Percentiles rank a stretch among this genome's conserved stretches.
These are phyloP conservation scores for Pithys albifrons DNA, from an alignment of 2,113 vertebrate genomes.

Conservation along the genomic window DNA sequence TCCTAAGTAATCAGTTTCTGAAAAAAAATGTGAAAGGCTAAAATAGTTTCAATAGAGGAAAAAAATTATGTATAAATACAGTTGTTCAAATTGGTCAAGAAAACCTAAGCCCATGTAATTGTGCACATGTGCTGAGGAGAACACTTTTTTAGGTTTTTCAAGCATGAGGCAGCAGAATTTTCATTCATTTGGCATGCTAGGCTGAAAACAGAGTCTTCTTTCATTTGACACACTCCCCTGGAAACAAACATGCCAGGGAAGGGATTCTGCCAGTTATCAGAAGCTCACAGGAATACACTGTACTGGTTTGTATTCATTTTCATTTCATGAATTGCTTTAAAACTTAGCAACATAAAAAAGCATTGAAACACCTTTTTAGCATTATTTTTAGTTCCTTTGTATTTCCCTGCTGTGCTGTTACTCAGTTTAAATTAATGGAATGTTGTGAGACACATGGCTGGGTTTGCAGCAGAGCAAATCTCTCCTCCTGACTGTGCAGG, in stretches of 20 bases:
- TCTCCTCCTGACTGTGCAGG: neutral
- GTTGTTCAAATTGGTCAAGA: neutral
- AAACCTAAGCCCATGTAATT: neutral
- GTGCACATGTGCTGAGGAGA: neutral
- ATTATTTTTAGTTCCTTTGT: conserved; percentile 31
- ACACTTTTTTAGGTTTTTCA: conserved; percentile 38
- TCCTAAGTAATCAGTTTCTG: neutral
- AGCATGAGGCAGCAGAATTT: conserved; percentile 68
- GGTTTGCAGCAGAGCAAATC: neutral
- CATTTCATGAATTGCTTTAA: conserved; percentile 63
- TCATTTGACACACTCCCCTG: conserved; percentile 60
- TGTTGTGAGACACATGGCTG: conserved; percentile 24
- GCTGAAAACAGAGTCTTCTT: conserved; percentile 47
- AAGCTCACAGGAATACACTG: conserved; percentile 62
- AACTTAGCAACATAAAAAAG: conserved; percentile 52
- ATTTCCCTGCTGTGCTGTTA: conserved; percentile 58
- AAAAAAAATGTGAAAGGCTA: neutral
- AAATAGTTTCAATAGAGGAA: neutral
- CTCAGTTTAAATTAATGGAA: conserved; percentile 35
- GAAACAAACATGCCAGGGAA: conserved; percentile 54
- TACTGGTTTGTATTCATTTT: conserved; percentile 61
- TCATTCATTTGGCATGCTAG: conserved; percentile 54
- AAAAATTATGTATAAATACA: neutral
- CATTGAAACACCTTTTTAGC: conserved; percentile 44
- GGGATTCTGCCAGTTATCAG: conserved; percentile 60